Percentiles rank a stretch among this genome's conserved stretches.
phyloP scores from a whole-genome alignment of 2,888 invertebrate species.

The Calephelis perditalis region DNA sequence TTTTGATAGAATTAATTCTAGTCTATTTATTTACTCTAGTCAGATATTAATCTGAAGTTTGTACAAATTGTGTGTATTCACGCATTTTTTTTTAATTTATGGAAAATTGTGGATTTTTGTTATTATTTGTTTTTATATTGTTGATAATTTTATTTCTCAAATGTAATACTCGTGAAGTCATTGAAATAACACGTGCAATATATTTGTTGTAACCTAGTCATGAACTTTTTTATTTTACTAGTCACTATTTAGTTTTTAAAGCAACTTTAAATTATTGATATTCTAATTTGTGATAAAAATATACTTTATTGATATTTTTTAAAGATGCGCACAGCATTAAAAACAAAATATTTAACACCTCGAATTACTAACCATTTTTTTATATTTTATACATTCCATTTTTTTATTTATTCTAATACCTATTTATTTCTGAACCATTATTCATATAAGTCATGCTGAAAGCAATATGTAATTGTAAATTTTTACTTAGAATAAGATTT shows the following conservation, averaged over 20 bases:
- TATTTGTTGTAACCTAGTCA: conserved; percentile 43
- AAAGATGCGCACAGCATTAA: too few species aligned
- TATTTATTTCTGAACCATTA: not conserved
- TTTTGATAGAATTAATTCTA: conserved; percentile 19
- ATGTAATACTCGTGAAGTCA: conserved; percentile 40
- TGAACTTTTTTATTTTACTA: conserved; percentile 38
- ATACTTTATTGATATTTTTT: too few species aligned
- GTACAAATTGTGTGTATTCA: conserved; percentile 16
- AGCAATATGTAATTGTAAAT: conserved; percentile 7
- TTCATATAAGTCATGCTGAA: not conserved
- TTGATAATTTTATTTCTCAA: conserved; percentile 36
- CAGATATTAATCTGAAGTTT: conserved; percentile 15
- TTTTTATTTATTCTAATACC: not conserved
- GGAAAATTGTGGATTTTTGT: conserved; percentile 23
- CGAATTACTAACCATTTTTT: too few species aligned
- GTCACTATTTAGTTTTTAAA: conserved; percentile 42
- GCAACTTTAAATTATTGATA: not conserved
- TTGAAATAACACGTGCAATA: conserved; percentile 56
- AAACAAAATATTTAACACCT: too few species aligned
- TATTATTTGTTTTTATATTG: conserved; percentile 31
- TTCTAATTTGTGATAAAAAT: conserved; percentile 1
- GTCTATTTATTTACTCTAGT: conserved; percentile 17
- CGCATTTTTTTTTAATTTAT: conserved; percentile 17
- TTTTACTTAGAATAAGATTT: not conserved
- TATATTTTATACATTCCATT: not conserved